A percentile compares a stretch with the other conserved stretches of the same genome.
phyloP scores from a whole-genome alignment of 2,888 invertebrate genomes.

The Ceraclea dissimilis region DNA sequence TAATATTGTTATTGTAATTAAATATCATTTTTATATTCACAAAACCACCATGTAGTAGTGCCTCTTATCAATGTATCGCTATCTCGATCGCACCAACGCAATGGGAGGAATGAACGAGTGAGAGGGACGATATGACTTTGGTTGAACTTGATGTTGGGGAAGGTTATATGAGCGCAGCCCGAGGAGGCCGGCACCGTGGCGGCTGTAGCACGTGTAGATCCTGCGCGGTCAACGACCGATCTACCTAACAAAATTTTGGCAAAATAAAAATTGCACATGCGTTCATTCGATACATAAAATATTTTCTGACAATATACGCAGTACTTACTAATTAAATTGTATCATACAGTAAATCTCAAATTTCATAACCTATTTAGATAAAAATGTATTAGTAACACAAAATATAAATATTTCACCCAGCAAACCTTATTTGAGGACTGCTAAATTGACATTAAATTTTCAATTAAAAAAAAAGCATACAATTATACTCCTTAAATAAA shows the following conservation, averaged over 20 bases:
- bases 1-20: no score
- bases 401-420: no score
- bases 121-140: constrained; percentile 23
- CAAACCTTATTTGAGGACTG: background rate
- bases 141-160: constrained; percentile 26
- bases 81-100: no score
- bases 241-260: constrained; percentile 19
- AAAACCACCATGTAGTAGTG: no score
- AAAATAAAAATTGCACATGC: background rate
- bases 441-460: background rate
- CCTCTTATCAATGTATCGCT: no score
- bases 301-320: background rate
- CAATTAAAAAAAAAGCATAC: background rate
- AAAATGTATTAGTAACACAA: no score
- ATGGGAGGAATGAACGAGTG: background rate
- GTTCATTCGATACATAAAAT: background rate
- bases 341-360: no score
- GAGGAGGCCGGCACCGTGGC: constrained; percentile 35
- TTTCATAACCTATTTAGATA: no score
- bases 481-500: background rate
- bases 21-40: no score
- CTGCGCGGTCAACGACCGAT: constrained; percentile 24
- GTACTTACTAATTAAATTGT: background rate
- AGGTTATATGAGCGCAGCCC: constrained; percentile 35
- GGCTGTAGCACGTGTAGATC: constrained; percentile 28